Conservation (phyloP, 2,888 invertebrate species). For the Troilus luridus region DNA sequence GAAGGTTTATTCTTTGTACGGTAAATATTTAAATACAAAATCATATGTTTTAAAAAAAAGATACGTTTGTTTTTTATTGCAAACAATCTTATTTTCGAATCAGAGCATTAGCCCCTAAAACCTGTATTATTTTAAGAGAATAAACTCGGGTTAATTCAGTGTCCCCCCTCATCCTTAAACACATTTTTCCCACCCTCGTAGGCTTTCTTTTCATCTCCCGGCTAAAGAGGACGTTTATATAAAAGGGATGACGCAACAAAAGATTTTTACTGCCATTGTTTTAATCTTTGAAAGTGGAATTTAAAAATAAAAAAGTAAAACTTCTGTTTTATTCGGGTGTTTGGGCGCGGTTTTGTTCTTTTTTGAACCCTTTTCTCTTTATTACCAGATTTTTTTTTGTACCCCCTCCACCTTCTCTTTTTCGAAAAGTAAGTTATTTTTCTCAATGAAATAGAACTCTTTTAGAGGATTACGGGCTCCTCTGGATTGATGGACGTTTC, state of each 20-base stretch:
- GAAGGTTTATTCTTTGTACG: no score
- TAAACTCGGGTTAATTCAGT: conserved; percentile 1
- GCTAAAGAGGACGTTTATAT: conserved; percentile 26
- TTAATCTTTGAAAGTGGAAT: conserved; percentile 32
- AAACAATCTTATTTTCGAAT: not conserved
- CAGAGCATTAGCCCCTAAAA: not conserved
- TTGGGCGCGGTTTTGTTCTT: conserved; percentile 40
- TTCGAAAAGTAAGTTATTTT: not conserved
- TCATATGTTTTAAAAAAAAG: no score
- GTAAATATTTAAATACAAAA: no score
- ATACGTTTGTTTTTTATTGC: no score
- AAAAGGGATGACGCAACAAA: conserved; percentile 35
- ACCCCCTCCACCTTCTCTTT: not conserved
- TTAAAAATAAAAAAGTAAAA: conserved; percentile 24
- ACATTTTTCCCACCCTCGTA: not conserved
- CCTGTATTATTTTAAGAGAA: not conserved
- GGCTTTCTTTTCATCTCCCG: conserved; percentile 5
- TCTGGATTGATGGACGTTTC: conserved; percentile 25
- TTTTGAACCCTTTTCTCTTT: conserved; percentile 6
- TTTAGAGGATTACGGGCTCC: not conserved
- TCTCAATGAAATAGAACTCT: conserved; percentile 34
- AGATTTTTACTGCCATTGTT: conserved; percentile 43
- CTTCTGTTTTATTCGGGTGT: conserved; percentile 37
- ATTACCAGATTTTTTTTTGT: conserved; percentile 1
- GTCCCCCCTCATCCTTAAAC: conserved; percentile 9